Evolutionary conservation across 37 sponge, comb jelly and placozoan species (phyloP).

Genomic region (Mnemiopsis leidyi): DNA sequence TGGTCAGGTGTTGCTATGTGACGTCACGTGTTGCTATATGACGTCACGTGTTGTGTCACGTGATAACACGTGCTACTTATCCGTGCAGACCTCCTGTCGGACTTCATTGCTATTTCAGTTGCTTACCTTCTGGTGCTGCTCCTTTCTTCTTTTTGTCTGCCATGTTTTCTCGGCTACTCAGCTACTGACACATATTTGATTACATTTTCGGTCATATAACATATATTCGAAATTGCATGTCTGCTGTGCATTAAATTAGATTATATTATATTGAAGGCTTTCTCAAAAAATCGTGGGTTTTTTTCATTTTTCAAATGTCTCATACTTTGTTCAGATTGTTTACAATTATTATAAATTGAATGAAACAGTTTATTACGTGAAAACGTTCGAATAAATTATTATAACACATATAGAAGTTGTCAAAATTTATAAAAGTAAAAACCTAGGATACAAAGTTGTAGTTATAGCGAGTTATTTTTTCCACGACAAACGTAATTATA

Average conservation of each 20-base stretch:
- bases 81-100: background rate
- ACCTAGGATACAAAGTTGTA: background rate
- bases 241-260: too few relatives aligned
- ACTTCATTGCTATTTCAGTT: background rate
- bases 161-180: too few relatives aligned
- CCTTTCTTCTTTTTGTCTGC: background rate
- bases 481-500: background rate
- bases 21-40: background rate
- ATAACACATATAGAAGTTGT: background rate
- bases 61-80: background rate
- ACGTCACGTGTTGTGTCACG: background rate
- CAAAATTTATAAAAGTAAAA: background rate
- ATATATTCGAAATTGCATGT: too few relatives aligned
- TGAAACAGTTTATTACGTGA: background rate
- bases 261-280: too few relatives aligned
- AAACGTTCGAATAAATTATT: background rate
- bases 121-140: background rate
- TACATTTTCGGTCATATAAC: too few relatives aligned
- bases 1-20: background rate
- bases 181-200: too few relatives aligned
- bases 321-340: too few relatives aligned
- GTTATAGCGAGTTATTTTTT: background rate
- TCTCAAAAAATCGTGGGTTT: too few relatives aligned
- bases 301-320: too few relatives aligned
- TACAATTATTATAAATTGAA: too few relatives aligned